phyloP scores from a whole-genome alignment of 1,140 invertebrate genomes.

The Rhysida immarginata region DNA sequence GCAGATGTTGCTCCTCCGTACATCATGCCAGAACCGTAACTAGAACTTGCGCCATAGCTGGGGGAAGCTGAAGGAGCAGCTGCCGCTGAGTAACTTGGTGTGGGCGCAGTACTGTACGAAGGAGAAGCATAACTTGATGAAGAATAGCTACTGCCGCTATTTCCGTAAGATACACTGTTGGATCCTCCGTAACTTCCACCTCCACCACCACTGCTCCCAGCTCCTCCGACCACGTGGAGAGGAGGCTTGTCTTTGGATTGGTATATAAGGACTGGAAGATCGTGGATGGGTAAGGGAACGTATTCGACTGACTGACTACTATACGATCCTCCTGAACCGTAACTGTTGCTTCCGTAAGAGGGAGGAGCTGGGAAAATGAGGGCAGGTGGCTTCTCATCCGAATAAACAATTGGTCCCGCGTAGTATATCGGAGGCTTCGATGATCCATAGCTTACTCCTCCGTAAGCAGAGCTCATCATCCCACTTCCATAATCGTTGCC shows the following conservation, averaged over 20 bases:
- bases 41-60: not conserved
- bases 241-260: conserved; percentile 27
- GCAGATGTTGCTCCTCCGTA: conserved; percentile 13
- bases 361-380: conserved; percentile 31
- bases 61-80: not conserved
- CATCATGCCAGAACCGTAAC: not conserved
- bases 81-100: not conserved
- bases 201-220: conserved; percentile 1
- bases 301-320: conserved; percentile 26
- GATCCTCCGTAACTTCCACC: conserved; percentile 3
- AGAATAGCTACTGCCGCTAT: not conserved
- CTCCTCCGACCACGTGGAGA: conserved; percentile 25
- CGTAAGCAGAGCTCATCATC: not conserved
- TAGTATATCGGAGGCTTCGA: conserved; percentile 23
- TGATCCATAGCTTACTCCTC: not conserved
- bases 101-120: not conserved
- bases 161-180: not conserved
- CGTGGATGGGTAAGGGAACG: conserved; percentile 31
- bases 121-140: conserved; percentile 6
- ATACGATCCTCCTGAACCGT: not conserved
- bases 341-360: conserved; percentile 10
- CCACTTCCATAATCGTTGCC: not conserved
- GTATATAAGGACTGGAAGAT: conserved; percentile 30
- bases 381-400: conserved; percentile 31
- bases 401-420: conserved; percentile 32